phyloP scores from a whole-genome alignment of 2,113 vertebrate species.

The Dermatemys mawii region DNA sequence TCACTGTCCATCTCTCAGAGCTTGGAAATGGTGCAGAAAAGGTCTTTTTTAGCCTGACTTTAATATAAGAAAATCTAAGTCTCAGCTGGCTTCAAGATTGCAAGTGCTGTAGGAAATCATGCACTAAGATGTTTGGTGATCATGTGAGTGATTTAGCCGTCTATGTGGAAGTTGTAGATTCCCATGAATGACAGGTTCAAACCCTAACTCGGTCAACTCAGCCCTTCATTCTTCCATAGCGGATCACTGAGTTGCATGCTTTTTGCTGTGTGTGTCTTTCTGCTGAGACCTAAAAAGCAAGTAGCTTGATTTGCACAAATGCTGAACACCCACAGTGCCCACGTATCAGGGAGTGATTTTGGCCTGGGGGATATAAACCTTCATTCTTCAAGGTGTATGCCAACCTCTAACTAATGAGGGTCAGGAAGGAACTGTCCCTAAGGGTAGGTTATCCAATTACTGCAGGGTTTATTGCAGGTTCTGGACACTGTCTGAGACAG shows the following conservation, averaged over 20 bases:
- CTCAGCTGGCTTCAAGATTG: not conserved
- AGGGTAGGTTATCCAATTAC: not conserved
- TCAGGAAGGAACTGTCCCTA: not conserved
- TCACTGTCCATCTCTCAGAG: not conserved
- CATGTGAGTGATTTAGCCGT: not conserved
- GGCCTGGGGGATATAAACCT: not conserved
- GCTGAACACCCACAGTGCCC: not conserved
- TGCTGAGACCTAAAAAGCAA: not conserved
- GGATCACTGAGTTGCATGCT: not conserved
- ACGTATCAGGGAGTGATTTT: not conserved
- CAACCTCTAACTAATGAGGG: not conserved
- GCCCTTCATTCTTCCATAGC: fast-evolving
- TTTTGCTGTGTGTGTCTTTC: not conserved
- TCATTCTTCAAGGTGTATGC: not conserved
- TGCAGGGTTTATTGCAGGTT: not conserved
- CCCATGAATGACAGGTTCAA: not conserved
- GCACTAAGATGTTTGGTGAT: not conserved
- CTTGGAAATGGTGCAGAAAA: not conserved
- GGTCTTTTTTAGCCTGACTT: not conserved
- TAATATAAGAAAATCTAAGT: not conserved
- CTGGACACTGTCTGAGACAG: not conserved
- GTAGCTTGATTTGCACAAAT: not conserved
- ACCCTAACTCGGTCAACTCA: fast-evolving
- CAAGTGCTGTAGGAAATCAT: not conserved
- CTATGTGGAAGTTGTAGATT: not conserved